phyloP scores from a whole-genome alignment of 2,797 vertebrate genomes.

The Acridotheres tristis region DNA sequence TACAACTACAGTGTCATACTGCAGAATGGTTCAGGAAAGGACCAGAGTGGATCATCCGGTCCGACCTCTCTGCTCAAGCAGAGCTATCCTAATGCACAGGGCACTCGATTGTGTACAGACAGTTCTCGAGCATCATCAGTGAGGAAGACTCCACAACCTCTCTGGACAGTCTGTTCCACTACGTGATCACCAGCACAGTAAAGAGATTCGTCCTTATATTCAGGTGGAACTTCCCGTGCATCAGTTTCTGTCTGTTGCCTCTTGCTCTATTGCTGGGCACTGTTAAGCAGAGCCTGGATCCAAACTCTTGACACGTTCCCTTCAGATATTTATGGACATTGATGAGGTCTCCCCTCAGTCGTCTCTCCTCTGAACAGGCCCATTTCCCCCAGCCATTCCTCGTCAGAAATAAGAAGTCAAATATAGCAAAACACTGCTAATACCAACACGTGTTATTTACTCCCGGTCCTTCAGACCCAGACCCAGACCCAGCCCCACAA shows the following conservation, averaged over 20 bases:
- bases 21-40: neutral
- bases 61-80: neutral
- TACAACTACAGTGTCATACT: accelerated
- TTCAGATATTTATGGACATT: accelerated
- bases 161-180: neutral
- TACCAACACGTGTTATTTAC: accelerated
- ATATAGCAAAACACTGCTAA: accelerated
- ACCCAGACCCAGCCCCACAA: accelerated
- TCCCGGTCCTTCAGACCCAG: accelerated
- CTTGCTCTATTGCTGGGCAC: neutral
- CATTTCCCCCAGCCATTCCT: neutral
- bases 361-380: neutral
- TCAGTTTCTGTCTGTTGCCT: neutral
- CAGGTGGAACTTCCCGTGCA: neutral
- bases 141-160: neutral
- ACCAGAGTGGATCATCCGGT: no score
- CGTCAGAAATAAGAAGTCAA: neutral
- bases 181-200: accelerated
- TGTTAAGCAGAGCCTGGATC: neutral
- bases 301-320: neutral
- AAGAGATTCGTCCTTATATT: neutral
- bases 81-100: accelerated
- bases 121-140: accelerated
- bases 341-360: accelerated
- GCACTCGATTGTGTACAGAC: neutral